Base-by-base conservation (phyloP, 2,888 invertebrate genomes). In the Allophyes oxyacanthae region DNA sequence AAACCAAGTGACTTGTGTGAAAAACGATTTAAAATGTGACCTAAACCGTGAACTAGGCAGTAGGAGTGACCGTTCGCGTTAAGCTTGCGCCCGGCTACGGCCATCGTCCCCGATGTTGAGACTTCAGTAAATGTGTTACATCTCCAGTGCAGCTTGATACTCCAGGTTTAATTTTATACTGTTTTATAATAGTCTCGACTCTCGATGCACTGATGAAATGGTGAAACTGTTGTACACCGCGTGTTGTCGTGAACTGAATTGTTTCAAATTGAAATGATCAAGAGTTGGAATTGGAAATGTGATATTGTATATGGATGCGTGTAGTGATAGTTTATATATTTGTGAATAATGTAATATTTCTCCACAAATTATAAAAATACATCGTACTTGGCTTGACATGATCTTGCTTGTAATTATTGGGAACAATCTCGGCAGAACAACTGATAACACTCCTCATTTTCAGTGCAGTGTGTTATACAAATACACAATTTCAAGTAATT, bases 391-490 rank as follows among this genome's bases (percentile, higher is more conserved):
- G 59, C 52, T 46, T 34, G 71, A 59, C 48, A 37, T 51, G 40
- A 53, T 54, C 30, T 56, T 44, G 66, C 62, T 72, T 70, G 58
- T 72, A 68, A 61, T 58, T 60, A 64, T 62, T 75, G 59, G 52
- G 59, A 62, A 61, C 65, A 68, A 67, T 54, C 56, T 57, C 46
- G 41, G 64, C 64, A 55, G 69, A 55, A 58, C 70, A 61, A 60
- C 42, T 56, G 59, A 62, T 59, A 53, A 61, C 52, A 58, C 34
- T 68, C 60, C 71, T 64, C 57, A 62, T 64, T 60, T 28, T 66
- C 76, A 74, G 71, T 75, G 75, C 71, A 72, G 74, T 75, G 70
- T 74, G 74, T 75, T 78, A 49, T 70, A 54, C 65, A 64, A 75
- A 74, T 75, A 75, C 59, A 75, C 62, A 49, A 43, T 68, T 73